Percentiles rank a stretch among this genome's conserved stretches.
These are phyloP conservation scores for Philopotamus ludificatus DNA, from an alignment of 1,140 invertebrate species.

Conservation along the genomic window DNA sequence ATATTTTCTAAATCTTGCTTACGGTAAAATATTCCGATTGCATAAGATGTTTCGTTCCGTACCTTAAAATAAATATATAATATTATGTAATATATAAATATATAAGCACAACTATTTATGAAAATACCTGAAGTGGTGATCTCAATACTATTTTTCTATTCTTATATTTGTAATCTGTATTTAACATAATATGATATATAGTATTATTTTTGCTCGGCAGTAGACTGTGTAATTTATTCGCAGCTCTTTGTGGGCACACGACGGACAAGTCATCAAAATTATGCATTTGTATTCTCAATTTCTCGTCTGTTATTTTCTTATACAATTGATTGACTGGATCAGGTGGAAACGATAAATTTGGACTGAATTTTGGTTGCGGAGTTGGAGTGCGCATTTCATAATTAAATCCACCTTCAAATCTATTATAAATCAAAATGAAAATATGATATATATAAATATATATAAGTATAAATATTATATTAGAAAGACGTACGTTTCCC, in stretches of 20 bases:
- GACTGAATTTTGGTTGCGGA: conserved; percentile 40
- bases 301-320: conserved; percentile 53
- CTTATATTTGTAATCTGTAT: conserved; percentile 62
- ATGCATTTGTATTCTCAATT: conserved; percentile 61
- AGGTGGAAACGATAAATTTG: conserved; percentile 40
- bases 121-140: conserved; percentile 72
- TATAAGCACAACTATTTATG: background rate
- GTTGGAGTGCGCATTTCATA: conserved; percentile 41
- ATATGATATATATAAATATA: background rate
- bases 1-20: conserved; percentile 67
- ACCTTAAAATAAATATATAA: conserved; percentile 56
- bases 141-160: conserved; percentile 65
- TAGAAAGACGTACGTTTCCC: conserved; percentile 41
- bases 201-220: conserved; percentile 66
- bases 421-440: too few species aligned
- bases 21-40: conserved; percentile 72
- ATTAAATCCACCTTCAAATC: conserved; percentile 51
- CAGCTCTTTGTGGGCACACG: conserved; percentile 69
- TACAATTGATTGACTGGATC: conserved; percentile 44
- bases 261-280: conserved; percentile 71
- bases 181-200: conserved; percentile 68
- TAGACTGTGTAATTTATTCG: conserved; percentile 67
- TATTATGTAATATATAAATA: background rate
- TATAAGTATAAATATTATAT: background rate
- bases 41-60: conserved; percentile 74